Conservation (phyloP, 2,888 invertebrate genomes). For the Leptura quadrifasciata region DNA sequence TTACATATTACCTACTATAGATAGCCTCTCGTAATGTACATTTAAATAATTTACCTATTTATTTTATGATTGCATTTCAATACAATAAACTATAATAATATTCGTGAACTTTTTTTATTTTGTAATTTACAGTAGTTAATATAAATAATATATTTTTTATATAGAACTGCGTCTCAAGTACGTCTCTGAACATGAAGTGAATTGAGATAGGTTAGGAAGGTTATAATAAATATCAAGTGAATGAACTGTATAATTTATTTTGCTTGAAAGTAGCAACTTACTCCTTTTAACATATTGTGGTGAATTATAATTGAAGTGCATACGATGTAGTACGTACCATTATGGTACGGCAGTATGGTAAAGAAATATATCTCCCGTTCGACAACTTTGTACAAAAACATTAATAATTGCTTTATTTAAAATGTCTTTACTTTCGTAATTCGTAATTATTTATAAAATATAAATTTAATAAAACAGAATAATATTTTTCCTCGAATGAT, state of each 20-base stretch:
- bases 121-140: neutral
- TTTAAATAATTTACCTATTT: too few relatives aligned
- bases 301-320: constrained; percentile 39
- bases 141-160: constrained; percentile 12
- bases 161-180: constrained; percentile 46
- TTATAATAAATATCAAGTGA: constrained; percentile 72
- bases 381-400: constrained; percentile 51
- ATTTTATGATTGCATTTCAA: neutral
- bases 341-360: constrained; percentile 36
- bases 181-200: constrained; percentile 59
- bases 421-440: constrained; percentile 9
- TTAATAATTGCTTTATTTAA: constrained; percentile 49
- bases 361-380: constrained; percentile 44
- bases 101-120: neutral
- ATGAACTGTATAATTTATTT: constrained; percentile 68
- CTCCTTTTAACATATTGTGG: constrained; percentile 48
- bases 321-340: constrained; percentile 40
- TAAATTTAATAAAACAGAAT: neutral
- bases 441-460: too few relatives aligned
- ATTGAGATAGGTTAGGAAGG: constrained; percentile 72
- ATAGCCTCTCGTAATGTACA: too few relatives aligned
- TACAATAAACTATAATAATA: neutral
- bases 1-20: too few relatives aligned
- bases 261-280: constrained; percentile 52
- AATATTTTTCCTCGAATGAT: neutral